These are phyloP conservation scores for Neotragus pygmaeus DNA, from an alignment of 2,113 vertebrate genomes.

Conservation along the genomic window DNA sequence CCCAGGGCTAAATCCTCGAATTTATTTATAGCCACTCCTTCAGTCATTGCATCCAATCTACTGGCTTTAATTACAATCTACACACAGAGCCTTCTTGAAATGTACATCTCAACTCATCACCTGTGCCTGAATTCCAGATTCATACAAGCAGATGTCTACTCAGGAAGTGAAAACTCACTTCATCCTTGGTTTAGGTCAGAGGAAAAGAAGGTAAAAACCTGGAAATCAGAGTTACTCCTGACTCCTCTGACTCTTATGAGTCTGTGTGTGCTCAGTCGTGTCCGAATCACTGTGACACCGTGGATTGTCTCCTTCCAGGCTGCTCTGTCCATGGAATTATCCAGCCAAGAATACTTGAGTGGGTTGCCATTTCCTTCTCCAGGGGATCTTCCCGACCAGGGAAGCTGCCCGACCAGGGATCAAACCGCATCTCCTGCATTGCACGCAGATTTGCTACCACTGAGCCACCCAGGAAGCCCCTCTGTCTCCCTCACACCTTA, in stretches of 20 bases:
- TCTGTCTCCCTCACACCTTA: not conserved
- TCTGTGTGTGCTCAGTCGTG: not conserved
- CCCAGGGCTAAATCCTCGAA: not conserved
- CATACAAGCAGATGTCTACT: not conserved
- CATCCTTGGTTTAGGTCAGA: not conserved
- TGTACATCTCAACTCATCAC: not conserved
- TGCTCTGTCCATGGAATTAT: not conserved
- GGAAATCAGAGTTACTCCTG: not conserved
- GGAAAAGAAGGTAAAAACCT: not conserved
- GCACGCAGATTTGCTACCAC: not conserved
- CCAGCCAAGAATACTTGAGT: not conserved
- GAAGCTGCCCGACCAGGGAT: not conserved
- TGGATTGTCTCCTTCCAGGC: rapidly evolving
- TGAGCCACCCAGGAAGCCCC: not conserved
- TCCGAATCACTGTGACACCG: not conserved
- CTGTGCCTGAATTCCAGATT: not conserved
- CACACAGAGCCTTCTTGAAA: not conserved
- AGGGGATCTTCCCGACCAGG: not conserved
- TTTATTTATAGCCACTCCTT: not conserved
- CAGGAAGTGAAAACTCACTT: not conserved
- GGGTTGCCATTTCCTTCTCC: not conserved
- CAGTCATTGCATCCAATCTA: rapidly evolving
- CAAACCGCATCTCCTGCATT: not conserved
- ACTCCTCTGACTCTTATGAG: not conserved
- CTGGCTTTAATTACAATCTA: not conserved